Base-by-base conservation (phyloP, 1,140 invertebrate species). In the Tenebrio molitor region DNA sequence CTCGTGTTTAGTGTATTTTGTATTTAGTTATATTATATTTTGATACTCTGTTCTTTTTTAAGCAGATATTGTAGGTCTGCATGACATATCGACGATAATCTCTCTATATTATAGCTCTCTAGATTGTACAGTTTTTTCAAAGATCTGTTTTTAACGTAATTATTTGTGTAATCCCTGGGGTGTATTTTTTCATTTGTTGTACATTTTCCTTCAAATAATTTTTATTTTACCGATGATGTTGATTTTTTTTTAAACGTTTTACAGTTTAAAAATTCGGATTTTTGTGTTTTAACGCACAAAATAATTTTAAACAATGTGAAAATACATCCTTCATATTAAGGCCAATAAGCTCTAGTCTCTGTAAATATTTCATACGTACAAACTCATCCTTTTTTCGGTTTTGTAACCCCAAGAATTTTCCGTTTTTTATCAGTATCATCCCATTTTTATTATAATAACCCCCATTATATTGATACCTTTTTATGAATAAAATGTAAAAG, bases 11-110 rank as follows among this genome's bases (percentile, higher is more conserved):
- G 36, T 67, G 33, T 71, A 67, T 71, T 64, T 34, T 73, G 71
- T 76, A 29, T 50, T 69, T 71, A 71, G 50, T 65, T 65, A 44
- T 50, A 50, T 25, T 74, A 74, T 79, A 77, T 78, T 79, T 79
- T 79, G 76, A 75, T 78, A 79, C 76, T 79, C 75, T 73, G 2
- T 65, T 76, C 12, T 65, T 74, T 76, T 72, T 75, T 76, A 74
- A 71, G 62, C 71, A 68, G 66, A 74, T 39, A 53, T 44, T 73
- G 44, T 71, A 42, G 67, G 42, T 76, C 69, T 76, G 73, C 63
- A 74, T 69, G 73, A 79, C 76, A 79, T 79, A 78, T 79, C 78
- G 76, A 77, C 67, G 76, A 78, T 73, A 68, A 72, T 74, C 72
- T 73, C 71, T 77, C 73, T 77, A 62, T 76, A 72, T 72, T 74